phyloP scores from a whole-genome alignment of 2,797 vertebrate species.

The Syngnathus rostellatus region DNA sequence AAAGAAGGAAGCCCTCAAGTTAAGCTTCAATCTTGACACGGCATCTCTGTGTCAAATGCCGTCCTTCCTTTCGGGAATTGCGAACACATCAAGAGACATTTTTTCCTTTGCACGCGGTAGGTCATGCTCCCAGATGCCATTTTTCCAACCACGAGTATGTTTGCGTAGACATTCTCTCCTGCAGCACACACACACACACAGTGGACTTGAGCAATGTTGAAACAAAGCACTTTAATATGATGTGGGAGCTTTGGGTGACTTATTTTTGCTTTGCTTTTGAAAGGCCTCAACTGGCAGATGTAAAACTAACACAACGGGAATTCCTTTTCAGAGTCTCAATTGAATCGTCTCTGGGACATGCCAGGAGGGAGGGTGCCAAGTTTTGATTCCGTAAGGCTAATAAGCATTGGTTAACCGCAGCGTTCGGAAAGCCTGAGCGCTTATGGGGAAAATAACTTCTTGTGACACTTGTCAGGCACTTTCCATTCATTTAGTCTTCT shows the following conservation, averaged over 20 bases:
- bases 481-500: slow-evolving; percentile 34
- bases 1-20: slow-evolving; percentile 39
- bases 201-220: slow-evolving; percentile 43
- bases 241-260: slow-evolving; percentile 32
- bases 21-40: slow-evolving; percentile 27
- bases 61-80: slow-evolving; percentile 16
- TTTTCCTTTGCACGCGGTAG: slow-evolving; percentile 16
- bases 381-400: slow-evolving; percentile 38
- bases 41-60: slow-evolving; percentile 26
- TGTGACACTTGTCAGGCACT: slow-evolving; percentile 43
- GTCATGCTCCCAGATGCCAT: slow-evolving; percentile 32
- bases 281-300: slow-evolving; percentile 38
- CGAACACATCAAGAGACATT: slow-evolving; percentile 16
- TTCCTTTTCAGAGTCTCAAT: slow-evolving; percentile 41
- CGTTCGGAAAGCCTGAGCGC: slow-evolving; percentile 31
- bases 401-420: slow-evolving; percentile 30
- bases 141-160: slow-evolving; percentile 37
- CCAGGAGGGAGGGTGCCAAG: slow-evolving; percentile 33
- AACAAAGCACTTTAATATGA: slow-evolving; percentile 36
- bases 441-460: slow-evolving; percentile 35
- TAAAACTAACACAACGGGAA: slow-evolving; percentile 54
- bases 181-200: too few relatives aligned
- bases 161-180: slow-evolving; percentile 48
- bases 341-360: slow-evolving; percentile 39
- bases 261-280: slow-evolving; percentile 46